Conservation (phyloP, 2,113 vertebrate species). For the Saccopteryx bilineata region DNA sequence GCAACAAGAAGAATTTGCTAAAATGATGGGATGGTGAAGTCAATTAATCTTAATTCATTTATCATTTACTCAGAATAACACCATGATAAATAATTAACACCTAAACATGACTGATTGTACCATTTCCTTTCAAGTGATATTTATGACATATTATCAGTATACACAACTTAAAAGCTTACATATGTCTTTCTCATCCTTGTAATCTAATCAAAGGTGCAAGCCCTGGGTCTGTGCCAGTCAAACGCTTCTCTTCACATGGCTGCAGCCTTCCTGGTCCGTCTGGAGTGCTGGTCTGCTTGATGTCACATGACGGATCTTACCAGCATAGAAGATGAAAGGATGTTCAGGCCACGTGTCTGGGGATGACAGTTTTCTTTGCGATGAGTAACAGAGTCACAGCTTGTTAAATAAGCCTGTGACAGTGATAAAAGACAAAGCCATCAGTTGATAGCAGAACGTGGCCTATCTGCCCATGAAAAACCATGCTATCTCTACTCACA, state of each 20-base stretch:
- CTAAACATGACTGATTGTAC: conserved; percentile 72
- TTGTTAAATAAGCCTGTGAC: conserved; percentile 89
- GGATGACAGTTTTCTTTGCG: conserved; percentile 90
- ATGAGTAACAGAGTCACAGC: conserved; percentile 91
- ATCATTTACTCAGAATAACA: conserved; percentile 85
- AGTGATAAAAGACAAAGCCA: conserved; percentile 91
- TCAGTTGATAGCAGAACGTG: conserved; percentile 87
- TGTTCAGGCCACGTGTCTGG: conserved; percentile 86
- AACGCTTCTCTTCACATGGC: conserved; percentile 73
- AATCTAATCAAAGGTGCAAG: conserved; percentile 88
- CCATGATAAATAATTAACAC: conserved; percentile 88
- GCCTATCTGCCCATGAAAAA: conserved; percentile 91
- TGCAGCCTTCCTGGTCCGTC: conserved; percentile 74
- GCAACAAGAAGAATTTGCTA: conserved; percentile 64
- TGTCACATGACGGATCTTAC: conserved; percentile 86
- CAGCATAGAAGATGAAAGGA: conserved; percentile 86
- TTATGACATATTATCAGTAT: conserved; percentile 81
- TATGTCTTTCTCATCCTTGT: conserved; percentile 80
- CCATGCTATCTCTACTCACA: conserved; percentile 91
- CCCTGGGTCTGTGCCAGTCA: conserved; percentile 78
- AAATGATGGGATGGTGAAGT: conserved; percentile 54
- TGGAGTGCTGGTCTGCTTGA: conserved; percentile 85
- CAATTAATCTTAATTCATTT: conserved; percentile 85
- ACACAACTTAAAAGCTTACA: conserved; percentile 80
- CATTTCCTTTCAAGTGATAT: conserved; percentile 86